Evolutionary conservation across 2,888 invertebrate genomes (phyloP).

Genomic region (Phortica okadai): DNA sequence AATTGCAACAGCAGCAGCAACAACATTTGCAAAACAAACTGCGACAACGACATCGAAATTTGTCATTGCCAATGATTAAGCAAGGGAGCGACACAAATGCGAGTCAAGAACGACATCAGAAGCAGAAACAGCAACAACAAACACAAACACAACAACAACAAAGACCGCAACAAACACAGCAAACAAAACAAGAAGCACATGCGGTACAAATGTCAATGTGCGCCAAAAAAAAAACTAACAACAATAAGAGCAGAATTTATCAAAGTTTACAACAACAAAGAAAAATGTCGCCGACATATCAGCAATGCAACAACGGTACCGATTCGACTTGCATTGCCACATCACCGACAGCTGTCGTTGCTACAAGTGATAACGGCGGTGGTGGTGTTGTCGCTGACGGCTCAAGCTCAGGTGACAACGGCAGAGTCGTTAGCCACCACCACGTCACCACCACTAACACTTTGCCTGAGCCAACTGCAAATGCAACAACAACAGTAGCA

Average conservation of each 20-base stretch:
- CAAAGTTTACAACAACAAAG: not conserved
- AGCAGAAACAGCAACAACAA: not conserved
- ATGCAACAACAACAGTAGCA: too few species aligned
- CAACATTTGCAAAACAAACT: not conserved
- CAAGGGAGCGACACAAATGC: not conserved
- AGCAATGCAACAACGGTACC: not conserved
- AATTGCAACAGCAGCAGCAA: not conserved
- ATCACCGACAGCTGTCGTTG: too few species aligned
- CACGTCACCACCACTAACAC: too few species aligned
- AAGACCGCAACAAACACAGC: not conserved
- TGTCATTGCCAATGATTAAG: not conserved
- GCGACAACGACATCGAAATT: not conserved
- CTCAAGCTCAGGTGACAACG: too few species aligned
- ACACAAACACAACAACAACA: not conserved
- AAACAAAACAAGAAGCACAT: too few species aligned
- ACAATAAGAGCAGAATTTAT: slow-evolving; percentile 29
- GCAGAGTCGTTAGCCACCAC: too few species aligned
- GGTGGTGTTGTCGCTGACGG: too few species aligned
- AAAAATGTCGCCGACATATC: slow-evolving; percentile 22
- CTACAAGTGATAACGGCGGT: too few species aligned
- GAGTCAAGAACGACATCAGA: not conserved
- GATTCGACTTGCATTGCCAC: too few species aligned
- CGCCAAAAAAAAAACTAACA: slow-evolving; percentile 34
- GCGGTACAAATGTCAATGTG: slow-evolving; percentile 15
- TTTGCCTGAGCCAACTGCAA: too few species aligned